Conservation (phyloP, 2,888 invertebrate species). For the Drosophila putrida region DNA sequence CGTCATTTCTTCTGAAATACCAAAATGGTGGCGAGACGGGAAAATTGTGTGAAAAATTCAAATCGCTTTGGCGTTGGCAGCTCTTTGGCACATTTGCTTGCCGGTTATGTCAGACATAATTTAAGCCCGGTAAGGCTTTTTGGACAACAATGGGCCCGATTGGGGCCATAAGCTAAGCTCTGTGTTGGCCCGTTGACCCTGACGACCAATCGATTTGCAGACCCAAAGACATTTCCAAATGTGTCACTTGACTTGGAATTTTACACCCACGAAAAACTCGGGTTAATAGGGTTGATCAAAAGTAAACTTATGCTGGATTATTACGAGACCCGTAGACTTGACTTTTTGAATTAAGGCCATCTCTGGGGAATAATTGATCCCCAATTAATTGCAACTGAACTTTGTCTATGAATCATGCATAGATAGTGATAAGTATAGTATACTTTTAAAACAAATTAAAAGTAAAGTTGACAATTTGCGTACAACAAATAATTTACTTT, state of each 20-base stretch:
- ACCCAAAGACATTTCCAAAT: constrained; percentile 61
- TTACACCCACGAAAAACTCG: constrained; percentile 16
- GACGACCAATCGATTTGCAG: constrained; percentile 72
- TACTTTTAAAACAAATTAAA: background rate
- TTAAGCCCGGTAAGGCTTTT: constrained; percentile 67
- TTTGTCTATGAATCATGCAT: background rate
- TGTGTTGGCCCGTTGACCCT: constrained; percentile 63
- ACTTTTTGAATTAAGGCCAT: background rate
- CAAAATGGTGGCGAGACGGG: constrained; percentile 13
- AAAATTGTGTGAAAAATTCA: constrained; percentile 75
- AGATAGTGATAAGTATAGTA: background rate
- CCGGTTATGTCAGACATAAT: constrained; percentile 75
- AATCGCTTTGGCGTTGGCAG: constrained; percentile 68
- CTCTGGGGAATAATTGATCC: background rate
- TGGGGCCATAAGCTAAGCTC: constrained; percentile 68
- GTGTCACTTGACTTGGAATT: constrained; percentile 68
- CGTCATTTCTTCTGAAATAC: background rate
- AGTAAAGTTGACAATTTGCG: background rate
- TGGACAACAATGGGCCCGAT: constrained; percentile 58
- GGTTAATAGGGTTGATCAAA: constrained; percentile 26
- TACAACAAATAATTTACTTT: no score
- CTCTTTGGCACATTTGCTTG: constrained; percentile 60
- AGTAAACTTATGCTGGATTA: constrained; percentile 25
- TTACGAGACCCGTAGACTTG: constrained; percentile 6
- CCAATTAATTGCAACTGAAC: background rate